These are phyloP conservation scores for Drosophila lacteicornis DNA, from an alignment of 1,140 invertebrate genomes.

Conservation along the genomic window DNA sequence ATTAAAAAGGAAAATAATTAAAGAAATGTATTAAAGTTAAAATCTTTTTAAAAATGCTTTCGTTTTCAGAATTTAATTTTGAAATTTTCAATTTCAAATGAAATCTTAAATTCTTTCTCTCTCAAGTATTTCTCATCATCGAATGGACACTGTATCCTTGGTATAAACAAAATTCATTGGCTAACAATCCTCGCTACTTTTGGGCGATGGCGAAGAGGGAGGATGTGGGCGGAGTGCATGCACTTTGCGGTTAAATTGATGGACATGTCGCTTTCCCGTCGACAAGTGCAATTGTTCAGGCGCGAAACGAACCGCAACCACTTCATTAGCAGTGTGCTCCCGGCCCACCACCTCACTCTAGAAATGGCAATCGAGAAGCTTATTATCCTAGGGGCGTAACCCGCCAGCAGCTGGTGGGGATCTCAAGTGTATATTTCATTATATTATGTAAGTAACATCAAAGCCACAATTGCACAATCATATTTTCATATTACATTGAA, in stretches of 20 bases:
- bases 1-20: too few relatives aligned
- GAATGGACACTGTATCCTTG: neutral
- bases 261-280: slow-evolving; percentile 67
- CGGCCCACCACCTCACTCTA: neutral
- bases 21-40: too few relatives aligned
- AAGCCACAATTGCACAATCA: neutral
- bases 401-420: neutral
- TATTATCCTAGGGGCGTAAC: slow-evolving; percentile 4
- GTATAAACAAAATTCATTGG: slow-evolving; percentile 10
- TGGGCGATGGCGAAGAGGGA: neutral
- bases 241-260: slow-evolving; percentile 73
- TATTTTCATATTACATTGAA: neutral
- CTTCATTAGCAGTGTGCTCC: slow-evolving; percentile 56
- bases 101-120: neutral
- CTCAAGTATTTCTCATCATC: neutral
- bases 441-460: neutral
- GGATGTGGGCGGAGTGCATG: slow-evolving; percentile 24
- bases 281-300: slow-evolving; percentile 75
- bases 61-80: too few relatives aligned
- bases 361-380: slow-evolving; percentile 16
- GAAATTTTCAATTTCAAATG: too few relatives aligned
- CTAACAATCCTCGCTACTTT: slow-evolving; percentile 1
- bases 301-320: slow-evolving; percentile 71
- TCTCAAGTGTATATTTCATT: neutral
- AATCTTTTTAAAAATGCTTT: too few relatives aligned